Evolutionary conservation across 1,140 invertebrate genomes (phyloP), one percentile per base, ranked within the genome.

Genomic region (Druon quercuslanigerum): DNA sequence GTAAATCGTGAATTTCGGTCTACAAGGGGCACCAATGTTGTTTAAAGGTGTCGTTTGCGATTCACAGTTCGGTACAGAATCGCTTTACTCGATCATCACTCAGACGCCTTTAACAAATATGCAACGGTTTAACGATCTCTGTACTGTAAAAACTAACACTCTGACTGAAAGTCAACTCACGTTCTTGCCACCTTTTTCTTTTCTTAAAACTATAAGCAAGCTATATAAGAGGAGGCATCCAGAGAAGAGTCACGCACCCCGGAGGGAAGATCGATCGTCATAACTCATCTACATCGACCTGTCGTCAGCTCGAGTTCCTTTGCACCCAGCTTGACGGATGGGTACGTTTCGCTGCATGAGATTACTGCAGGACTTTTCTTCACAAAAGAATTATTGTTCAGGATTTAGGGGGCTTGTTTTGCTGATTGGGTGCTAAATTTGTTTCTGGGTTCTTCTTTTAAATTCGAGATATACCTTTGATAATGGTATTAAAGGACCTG

Each of bases 91-190:
- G 83, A 74, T 74, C 78, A 85, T 87, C 86, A 84, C 77, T 88
- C 86, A 86, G 83, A 83, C 52, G 74, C 54, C 57, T 77, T 80
- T 84, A 84, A 87, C 82, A 88, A 86, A 86, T 84, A 75, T 84
- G 83, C 83, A 85, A 87, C 87, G 81, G 79, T 79, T 78, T 83
- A 85, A 86, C 80, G 85, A 87, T 77, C 78, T 46, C 40, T 46
- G 40, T 11, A 46, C 40, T 46, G 40, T 46, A 46, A 46, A 46
- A 46, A 11, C 9, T 46, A 9, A 46, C 40, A 46, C 40, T 46
- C 40, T 46, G 40, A 46, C 40, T 46, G 7, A 46, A 46, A 46
- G 40, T 46, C 40, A 46, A 46, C 8, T 46, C 40, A 11, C 40
- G 40, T 46, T 46, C 9, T 11, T 9, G 8, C 40, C 40, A 46